These are phyloP conservation scores for Pantherophis guttatus DNA, from an alignment of 2,113 vertebrate genomes.

Conservation along the genomic window DNA sequence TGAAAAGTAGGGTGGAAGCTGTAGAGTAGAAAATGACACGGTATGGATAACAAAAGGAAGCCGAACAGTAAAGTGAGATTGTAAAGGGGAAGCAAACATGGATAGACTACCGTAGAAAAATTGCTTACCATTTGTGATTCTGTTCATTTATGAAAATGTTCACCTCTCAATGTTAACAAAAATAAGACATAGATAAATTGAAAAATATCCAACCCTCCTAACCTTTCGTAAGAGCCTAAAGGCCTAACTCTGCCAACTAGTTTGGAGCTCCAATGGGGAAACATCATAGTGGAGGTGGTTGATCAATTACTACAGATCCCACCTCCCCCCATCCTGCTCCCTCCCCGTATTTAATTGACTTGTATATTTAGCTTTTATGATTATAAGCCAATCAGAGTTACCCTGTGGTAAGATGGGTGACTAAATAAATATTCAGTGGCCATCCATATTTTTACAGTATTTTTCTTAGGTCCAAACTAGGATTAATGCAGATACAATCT, in stretches of 20 bases:
- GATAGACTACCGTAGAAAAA: neutral
- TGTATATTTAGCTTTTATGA: neutral
- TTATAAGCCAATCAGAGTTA: neutral
- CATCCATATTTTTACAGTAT: neutral
- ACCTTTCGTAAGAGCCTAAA: neutral
- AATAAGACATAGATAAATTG: neutral
- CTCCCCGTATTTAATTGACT: neutral
- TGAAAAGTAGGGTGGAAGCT: neutral
- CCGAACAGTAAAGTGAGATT: neutral
- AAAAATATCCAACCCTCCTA: neutral
- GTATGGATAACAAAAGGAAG: neutral
- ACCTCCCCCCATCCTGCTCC: neutral
- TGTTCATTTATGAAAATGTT: neutral
- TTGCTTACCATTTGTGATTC: neutral
- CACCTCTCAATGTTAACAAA: neutral
- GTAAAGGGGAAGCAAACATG: neutral
- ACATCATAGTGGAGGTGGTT: neutral
- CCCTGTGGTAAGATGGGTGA: neutral
- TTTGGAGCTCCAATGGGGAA: neutral
- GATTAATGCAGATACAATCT: neutral
- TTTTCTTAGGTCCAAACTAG: neutral
- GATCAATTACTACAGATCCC: neutral
- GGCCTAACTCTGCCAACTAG: neutral
- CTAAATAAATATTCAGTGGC: neutral
- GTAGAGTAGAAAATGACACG: neutral